A percentile compares a stretch with the other conserved stretches of the same genome.
These are phyloP conservation scores for Macaria liturata DNA, from an alignment of 2,888 invertebrate species.

Conservation along the genomic window DNA sequence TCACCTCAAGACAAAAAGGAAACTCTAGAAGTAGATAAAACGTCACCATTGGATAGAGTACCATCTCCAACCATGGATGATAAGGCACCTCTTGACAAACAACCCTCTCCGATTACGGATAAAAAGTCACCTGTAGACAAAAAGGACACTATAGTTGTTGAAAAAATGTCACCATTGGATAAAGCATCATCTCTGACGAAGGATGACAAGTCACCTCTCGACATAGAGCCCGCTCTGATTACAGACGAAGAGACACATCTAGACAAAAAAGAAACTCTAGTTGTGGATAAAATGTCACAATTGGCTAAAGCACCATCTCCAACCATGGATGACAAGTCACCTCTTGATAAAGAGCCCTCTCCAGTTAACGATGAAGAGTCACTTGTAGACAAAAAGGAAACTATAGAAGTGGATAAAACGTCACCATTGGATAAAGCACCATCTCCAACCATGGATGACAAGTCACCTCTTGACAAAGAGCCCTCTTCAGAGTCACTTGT, in stretches of 20 bases:
- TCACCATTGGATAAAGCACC: background rate
- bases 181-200: too few relatives aligned
- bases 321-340: background rate
- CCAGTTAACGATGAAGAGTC: background rate
- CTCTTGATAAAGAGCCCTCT: background rate
- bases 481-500: background rate
- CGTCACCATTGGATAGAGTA: background rate
- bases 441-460: background rate
- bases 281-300: background rate
- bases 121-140: background rate
- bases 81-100: constrained; percentile 1
- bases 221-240: too few relatives aligned
- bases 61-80: background rate
- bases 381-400: background rate
- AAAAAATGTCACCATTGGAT: too few relatives aligned
- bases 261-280: constrained; percentile 17
- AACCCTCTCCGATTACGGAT: background rate
- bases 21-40: background rate
- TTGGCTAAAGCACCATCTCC: background rate
- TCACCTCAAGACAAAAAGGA: constrained; percentile 1
- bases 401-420: background rate
- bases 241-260: constrained; percentile 7
- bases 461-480: background rate
- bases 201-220: too few relatives aligned
- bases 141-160: too few relatives aligned